Conservation (phyloP, 2,113 vertebrate species). For the Brachirus orientalis region DNA sequence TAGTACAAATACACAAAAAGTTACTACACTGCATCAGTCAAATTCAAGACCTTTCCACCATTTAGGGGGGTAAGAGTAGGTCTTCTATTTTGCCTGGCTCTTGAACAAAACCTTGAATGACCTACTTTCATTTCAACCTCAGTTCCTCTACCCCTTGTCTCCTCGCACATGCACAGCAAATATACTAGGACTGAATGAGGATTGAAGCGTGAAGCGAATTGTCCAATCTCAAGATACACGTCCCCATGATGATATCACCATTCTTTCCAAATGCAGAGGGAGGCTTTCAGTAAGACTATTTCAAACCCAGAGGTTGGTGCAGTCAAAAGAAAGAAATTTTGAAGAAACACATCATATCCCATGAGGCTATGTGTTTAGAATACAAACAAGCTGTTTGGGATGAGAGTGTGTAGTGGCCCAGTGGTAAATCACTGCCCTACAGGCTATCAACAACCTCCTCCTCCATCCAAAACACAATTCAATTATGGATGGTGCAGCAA, state of each 20-base stretch:
- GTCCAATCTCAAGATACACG: constrained; percentile 54
- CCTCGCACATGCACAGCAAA: constrained; percentile 48
- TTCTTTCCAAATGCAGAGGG: constrained; percentile 43
- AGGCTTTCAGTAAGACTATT: constrained; percentile 44
- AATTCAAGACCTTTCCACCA: constrained; percentile 40
- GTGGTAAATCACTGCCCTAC: constrained; percentile 69
- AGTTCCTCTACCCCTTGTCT: constrained; percentile 48
- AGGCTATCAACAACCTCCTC: constrained; percentile 65
- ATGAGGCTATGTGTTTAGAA: constrained; percentile 64
- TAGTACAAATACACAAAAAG: constrained; percentile 19
- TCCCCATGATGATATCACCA: constrained; percentile 38
- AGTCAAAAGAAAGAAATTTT: constrained; percentile 22
- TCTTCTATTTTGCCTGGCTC: constrained; percentile 71
- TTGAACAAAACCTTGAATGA: constrained; percentile 74
- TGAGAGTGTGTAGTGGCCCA: constrained; percentile 46
- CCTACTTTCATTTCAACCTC: constrained; percentile 73
- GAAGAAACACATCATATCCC: constrained; percentile 56
- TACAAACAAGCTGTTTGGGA: constrained; percentile 67
- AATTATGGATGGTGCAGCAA: constrained; percentile 64
- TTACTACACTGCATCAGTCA: constrained; percentile 39
- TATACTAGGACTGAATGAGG: constrained; percentile 49
- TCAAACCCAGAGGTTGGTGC: constrained; percentile 33
- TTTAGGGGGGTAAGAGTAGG: constrained; percentile 49
- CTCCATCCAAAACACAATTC: constrained; percentile 70
- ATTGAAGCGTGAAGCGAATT: constrained; percentile 54